Base-by-base conservation (phyloP, 2,888 invertebrate genomes). In the Nymphalis c-album region DNA sequence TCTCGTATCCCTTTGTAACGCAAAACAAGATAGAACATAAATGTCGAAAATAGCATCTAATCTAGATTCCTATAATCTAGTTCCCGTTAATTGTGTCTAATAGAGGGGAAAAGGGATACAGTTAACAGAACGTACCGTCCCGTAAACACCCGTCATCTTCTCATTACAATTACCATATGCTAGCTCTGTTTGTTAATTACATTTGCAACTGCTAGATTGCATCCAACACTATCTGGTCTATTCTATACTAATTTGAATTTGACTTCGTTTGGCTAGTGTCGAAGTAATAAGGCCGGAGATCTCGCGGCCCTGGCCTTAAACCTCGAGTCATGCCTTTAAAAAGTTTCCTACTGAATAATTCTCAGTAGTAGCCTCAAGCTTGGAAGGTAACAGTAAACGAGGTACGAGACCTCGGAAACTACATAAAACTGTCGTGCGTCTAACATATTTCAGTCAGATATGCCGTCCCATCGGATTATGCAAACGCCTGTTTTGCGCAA, bases 51-150 rank as follows among this genome's bases (percentile, higher is more conserved):
- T 51, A 22, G 22, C 16, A 16, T 22, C 22, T 51, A 51, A 51
- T 51, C 22, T 51, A 51, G 51, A 51, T 22, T 22, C 22, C 22
- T 22, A 22, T 22, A 22, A 22, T 22, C 22, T 22, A 22, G 16
- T 20, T 16, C 22, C 51, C 2, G 13, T 51, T 51, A 26, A 51
- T 22, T 51, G 13, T 51, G 13, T 51, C 16, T 51, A 51, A 51
- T 22, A 26, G 26, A 51, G 51, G 51, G 6, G 51, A 16, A 22
- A 51, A 51, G 22, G 51, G 22, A 51, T 22, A 22, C 51, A 22
- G 51, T 51, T 51, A 51, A 51, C 22, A 51, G 51, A 51, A 51
- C 22, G 51, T 51, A 51, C 22, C 22, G 51, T 51, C 51, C 51
- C 51, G 51, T 51, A 51, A 51, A 51, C 51, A 51, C 22, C 6